Base-by-base conservation (phyloP, 2,797 vertebrate species). In the Enteromius argenteus region DNA sequence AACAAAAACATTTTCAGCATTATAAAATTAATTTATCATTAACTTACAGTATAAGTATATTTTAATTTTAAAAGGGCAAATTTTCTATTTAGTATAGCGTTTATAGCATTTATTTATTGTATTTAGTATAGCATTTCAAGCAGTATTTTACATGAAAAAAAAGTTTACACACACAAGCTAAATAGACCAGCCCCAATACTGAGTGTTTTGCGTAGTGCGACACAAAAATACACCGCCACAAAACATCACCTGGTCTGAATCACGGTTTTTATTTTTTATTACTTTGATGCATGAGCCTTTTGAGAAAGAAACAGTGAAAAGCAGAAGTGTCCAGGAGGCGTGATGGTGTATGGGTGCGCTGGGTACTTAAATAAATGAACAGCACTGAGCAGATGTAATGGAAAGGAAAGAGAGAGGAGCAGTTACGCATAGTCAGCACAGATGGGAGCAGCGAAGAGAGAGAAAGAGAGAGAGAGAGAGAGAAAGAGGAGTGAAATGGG, bases 351-450 rank as follows among this genome's bases (percentile, higher is more conserved):
- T 77, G 74, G 49, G 64, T 77, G 69, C 27, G 58, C 79, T 71
- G 68, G 85, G 71, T 71, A 79, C 84, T 76, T 78, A 62, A 81
- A 80, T 86, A 82, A 86, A 86, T 66, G 79, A 85, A 78, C 84
- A 87, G 77, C 73, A 17, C 56, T 35, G 86, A 87, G 83, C 88
- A 84, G 86, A 87, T 69, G 85, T 88, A 88, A 87, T 81, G 85
- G 78, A 75, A 82, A 79, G 80, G 81, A 79, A 82, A 78, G 42
- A 56, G 80, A 81, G 81, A 84, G 56, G 27, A 88, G 80, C 69
- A 74, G 81, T 83, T 87, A 74, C 62, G 76, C 85, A 77, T 78
- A 86, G 85, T 90, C 86, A 88, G 88, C 86, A 87, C 81, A 89
- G 79, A 80, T 77, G 84, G 86, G 76, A 85, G 68, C 46, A 62